These are phyloP conservation scores for Melitaea cinxia DNA, from an alignment of 1,140 invertebrate genomes.

Conservation along the genomic window DNA sequence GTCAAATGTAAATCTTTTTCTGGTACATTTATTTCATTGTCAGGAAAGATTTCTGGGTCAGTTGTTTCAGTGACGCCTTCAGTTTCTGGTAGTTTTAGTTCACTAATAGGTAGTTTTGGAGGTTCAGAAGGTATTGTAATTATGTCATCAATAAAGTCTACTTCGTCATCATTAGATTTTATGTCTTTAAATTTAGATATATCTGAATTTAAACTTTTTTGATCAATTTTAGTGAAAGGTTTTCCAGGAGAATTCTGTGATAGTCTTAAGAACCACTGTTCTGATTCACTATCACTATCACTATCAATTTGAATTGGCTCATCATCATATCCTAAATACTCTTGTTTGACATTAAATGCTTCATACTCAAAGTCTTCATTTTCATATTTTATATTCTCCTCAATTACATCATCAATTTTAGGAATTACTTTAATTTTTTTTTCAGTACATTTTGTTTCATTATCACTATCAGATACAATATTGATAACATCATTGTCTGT, in stretches of 20 bases:
- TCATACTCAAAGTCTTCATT: constrained; percentile 63
- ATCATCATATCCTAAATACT: constrained; percentile 64
- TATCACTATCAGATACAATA: constrained; percentile 52
- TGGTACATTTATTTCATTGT: constrained; percentile 3
- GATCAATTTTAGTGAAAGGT: constrained; percentile 46
- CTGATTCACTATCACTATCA: constrained; percentile 70
- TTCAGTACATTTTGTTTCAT: constrained; percentile 31
- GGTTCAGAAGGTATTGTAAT: constrained; percentile 47
- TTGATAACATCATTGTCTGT: constrained; percentile 37
- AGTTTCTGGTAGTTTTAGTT: constrained; percentile 5
- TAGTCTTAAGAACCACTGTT: constrained; percentile 59
- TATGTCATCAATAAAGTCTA: constrained; percentile 52
- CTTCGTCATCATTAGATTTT: constrained; percentile 44
- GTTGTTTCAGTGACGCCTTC: no score
- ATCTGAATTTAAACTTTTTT: constrained; percentile 37
- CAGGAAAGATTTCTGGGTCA: not conserved
- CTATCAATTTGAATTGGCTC: constrained; percentile 64
- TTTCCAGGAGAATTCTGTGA: constrained; percentile 71
- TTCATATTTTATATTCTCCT: constrained; percentile 52
- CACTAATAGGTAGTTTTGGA: not conserved
- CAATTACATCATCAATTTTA: constrained; percentile 22
- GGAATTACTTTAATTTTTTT: constrained; percentile 57
- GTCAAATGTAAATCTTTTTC: not conserved
- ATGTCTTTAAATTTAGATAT: constrained; percentile 40
- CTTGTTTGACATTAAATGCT: constrained; percentile 71